phyloP scores from a whole-genome alignment of 2,113 vertebrate genomes.

The Neodontobutis hainanensis region DNA sequence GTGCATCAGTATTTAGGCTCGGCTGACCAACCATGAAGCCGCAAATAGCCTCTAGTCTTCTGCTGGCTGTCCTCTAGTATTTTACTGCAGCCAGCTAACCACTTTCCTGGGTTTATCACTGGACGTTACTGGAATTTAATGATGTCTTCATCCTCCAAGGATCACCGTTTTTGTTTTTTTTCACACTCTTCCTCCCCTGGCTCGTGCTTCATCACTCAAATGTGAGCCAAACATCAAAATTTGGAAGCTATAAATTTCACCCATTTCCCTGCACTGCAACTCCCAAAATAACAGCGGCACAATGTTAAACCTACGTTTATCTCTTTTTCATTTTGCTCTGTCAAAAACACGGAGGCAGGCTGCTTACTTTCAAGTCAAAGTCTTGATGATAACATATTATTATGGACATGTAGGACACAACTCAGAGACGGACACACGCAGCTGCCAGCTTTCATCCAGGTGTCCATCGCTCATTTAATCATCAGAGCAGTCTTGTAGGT shows the following conservation, averaged over 20 bases:
- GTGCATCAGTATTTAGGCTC: conserved; percentile 40
- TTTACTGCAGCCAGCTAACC: conserved; percentile 57
- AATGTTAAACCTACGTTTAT: conserved; percentile 17
- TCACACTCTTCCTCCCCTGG: conserved; percentile 24
- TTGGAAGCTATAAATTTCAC: conserved; percentile 56
- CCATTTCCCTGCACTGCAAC: conserved; percentile 21
- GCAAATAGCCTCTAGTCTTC: conserved; percentile 30
- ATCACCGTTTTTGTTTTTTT: conserved; percentile 51
- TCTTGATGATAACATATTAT: conserved; percentile 23
- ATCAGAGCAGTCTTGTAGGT: not conserved
- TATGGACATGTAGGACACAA: not conserved
- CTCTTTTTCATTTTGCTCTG: not conserved
- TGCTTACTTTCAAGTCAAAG: not conserved
- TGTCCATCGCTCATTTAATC: conserved; percentile 28
- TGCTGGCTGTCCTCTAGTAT: conserved; percentile 60
- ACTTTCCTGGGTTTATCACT: conserved; percentile 54
- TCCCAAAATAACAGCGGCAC: conserved; percentile 45
- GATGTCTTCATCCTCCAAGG: conserved; percentile 49
- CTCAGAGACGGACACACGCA: not conserved
- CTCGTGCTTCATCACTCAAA: conserved; percentile 41
- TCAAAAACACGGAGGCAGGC: not conserved
- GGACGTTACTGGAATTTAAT: conserved; percentile 58
- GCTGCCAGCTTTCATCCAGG: conserved; percentile 47
- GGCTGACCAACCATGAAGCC: conserved; percentile 51
- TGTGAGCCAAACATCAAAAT: conserved; percentile 61